Base-by-base conservation (phyloP, 2,797 vertebrate species). In the Microchirus variegatus region DNA sequence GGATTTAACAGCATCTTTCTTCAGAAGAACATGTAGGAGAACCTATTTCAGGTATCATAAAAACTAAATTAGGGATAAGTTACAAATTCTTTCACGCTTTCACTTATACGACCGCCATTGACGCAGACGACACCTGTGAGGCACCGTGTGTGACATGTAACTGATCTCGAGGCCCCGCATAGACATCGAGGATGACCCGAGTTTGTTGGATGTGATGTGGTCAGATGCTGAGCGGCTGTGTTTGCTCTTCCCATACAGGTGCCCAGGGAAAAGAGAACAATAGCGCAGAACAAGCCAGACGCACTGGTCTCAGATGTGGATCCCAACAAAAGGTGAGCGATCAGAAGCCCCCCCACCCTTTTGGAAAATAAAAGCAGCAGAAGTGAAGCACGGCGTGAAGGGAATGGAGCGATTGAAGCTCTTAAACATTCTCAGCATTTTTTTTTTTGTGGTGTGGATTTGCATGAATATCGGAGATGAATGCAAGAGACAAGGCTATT, bases 281-380 rank as follows among this genome's bases (percentile, higher is more conserved):
- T 95, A 87, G 90, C 94, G 0, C 89, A 95, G 68, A 90, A 88
- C 72, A 99, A 99, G 87, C 85, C 94, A 35, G 97, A 99, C 40
- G 85, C 92, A 17, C 92, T 97, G 75, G 94, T 93, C 87, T 91
- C 95, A 70, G 97, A 98, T 85, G 94, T 95, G 75, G 97, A 99
- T 87, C 96, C 94, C 82, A 95, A 93, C 92, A 99, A 98, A 96
- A 97, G 97, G 97, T 99, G 90, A 83, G 67, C 56, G 90, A 83
- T 66, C 56, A 16, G 44, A 73, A 69, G 61, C 62, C 41, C 64
- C 16, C 40, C 59, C 61, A 13, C 14, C 37, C 53, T 53, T 55
- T 81, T 56, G 42, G 70, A 80, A 54, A 69, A 67, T 57, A 64
- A 83, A 81, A 77, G 48, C 64, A 50, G 49, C 59, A 45, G 40